Base-by-base conservation (phyloP, 2,888 invertebrate species). In the Stenurella melanura region DNA sequence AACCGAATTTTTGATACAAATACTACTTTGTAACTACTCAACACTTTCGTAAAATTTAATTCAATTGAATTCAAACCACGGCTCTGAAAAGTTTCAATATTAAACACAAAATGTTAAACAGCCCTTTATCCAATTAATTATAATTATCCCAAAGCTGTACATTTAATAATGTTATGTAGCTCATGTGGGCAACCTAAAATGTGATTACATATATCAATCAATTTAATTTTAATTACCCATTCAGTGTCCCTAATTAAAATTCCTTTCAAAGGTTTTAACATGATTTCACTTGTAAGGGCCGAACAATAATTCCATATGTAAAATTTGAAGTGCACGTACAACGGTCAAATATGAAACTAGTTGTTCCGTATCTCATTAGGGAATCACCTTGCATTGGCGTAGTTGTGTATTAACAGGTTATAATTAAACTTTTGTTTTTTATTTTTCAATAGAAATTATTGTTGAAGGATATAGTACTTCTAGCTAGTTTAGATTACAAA, bases 231-330 rank as follows among this genome's bases (percentile, higher is more conserved):
- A 70, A 67, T 68, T 61, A 74, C 21, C 54, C 74, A 54, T 68
- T 61, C 26, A 60, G 74, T 60, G 56, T 54, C 77, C 74, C 75
- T 80, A 80, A 80, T 80, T 80, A 80, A 78, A 80, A 78, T 78
- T 78, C 75, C 77, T 60, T 61, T 70, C 60, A 69, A 50, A 69
- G 57, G 38, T 34, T 34, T 26, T n/a, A 57, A 50, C 70, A 70
- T 70, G 60, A 60, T 38, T 70, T 60, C 18, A 60, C n/a, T 70
- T 42, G 60, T 60, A 21, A 60, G 42, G 60, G 42, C 70, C 58
- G 18, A 60, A 34, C 18, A 21, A 38, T 70, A 42, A 70, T 38
- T 70, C 60, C 50, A 21, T 42, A 42, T 57, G 34, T 69, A 26
- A 38, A 67, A 67, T 67, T 15, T 67, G 54, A 67, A 57, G 69